A percentile compares a stretch with the other conserved stretches of the same genome.
phyloP scores from a whole-genome alignment of 2,113 vertebrate species.

The Choloepus hoffmanni region DNA sequence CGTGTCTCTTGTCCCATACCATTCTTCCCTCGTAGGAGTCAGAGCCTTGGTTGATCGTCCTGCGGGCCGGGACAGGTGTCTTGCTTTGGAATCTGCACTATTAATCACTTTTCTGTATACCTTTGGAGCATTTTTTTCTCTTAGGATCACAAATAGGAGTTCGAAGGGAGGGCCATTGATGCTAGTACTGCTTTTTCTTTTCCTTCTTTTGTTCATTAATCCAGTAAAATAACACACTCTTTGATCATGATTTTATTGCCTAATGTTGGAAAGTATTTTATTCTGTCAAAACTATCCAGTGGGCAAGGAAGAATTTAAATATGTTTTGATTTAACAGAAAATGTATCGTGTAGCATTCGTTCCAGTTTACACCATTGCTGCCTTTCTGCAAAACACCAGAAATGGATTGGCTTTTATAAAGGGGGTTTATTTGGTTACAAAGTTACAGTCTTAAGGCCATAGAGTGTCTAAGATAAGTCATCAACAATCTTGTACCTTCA shows the following conservation, averaged over 20 bases:
- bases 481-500: no score
- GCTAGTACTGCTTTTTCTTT: not conserved
- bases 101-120: not conserved
- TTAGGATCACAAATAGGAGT: not conserved
- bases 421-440: no score
- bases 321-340: not conserved
- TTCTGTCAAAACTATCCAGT: not conserved
- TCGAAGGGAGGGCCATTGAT: not conserved
- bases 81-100: not conserved
- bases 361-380: no score
- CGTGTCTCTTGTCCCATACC: no score
- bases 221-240: not conserved
- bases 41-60: no score
- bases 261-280: not conserved
- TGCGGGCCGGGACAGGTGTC: no score
- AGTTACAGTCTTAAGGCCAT: no score
- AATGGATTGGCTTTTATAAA: no score
- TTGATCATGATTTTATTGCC: not conserved
- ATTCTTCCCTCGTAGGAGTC: no score
- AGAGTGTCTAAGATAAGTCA: no score
- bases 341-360: not conserved
- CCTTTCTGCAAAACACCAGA: no score
- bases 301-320: not conserved
- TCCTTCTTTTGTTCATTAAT: not conserved
- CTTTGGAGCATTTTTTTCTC: not conserved